These are phyloP conservation scores for Eulithis prunata DNA, from an alignment of 2,888 invertebrate genomes.

Conservation along the genomic window DNA sequence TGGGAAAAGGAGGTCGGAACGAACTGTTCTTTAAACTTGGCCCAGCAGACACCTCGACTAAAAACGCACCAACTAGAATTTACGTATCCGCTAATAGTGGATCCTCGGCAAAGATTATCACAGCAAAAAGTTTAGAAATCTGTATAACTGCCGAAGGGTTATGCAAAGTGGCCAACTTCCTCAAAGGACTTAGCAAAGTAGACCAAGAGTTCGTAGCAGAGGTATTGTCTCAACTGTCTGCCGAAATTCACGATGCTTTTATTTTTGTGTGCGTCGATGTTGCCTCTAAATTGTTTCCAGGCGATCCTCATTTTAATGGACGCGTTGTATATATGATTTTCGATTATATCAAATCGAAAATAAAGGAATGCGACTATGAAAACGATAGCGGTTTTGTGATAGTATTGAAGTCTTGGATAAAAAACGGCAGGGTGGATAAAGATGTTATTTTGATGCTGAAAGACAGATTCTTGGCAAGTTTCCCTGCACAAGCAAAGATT, in stretches of 20 bases:
- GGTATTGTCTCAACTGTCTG: slow-evolving; percentile 20
- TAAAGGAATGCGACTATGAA: slow-evolving; percentile 23
- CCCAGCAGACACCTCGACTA: slow-evolving; percentile 43
- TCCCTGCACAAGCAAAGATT: slow-evolving; percentile 1
- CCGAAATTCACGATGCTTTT: slow-evolving; percentile 23
- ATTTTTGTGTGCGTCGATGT: slow-evolving; percentile 17
- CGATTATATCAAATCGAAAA: slow-evolving; percentile 28
- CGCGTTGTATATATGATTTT: slow-evolving; percentile 20
- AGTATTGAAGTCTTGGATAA: slow-evolving; percentile 25
- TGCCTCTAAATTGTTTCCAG: slow-evolving; percentile 1
- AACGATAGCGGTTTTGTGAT: slow-evolving; percentile 22
- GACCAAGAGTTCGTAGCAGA: slow-evolving; percentile 26
- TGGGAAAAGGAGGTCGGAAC: slow-evolving; percentile 44
- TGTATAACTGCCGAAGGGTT: not conserved
- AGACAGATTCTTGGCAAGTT: slow-evolving; percentile 8
- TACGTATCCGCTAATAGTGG: slow-evolving; percentile 8
- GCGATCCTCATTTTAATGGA: slow-evolving; percentile 9
- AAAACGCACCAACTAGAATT: slow-evolving; percentile 49
- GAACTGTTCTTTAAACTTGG: slow-evolving; percentile 47
- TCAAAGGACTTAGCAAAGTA: slow-evolving; percentile 20
- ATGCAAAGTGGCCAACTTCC: slow-evolving; percentile 7
- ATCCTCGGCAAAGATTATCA: not conserved
- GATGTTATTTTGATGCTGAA: slow-evolving; percentile 26
- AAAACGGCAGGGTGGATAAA: slow-evolving; percentile 35
- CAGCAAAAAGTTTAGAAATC: slow-evolving; percentile 2